Percentiles rank a stretch among this genome's conserved stretches.
Evolutionary conservation across 2,797 vertebrate genomes (phyloP).

Genomic region (Myripristis murdjan): DNA sequence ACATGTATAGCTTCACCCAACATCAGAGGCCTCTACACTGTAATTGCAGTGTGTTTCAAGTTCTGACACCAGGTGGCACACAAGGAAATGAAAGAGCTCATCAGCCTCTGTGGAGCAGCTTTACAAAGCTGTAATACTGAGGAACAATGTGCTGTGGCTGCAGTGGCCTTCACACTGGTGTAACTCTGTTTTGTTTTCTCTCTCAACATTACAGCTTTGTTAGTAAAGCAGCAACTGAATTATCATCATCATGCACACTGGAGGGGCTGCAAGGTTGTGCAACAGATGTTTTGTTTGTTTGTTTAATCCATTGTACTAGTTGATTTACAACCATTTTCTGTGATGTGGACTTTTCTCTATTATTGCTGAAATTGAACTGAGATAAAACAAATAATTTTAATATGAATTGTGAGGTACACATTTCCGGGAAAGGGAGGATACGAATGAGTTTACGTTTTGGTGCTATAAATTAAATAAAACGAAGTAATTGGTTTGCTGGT

Average conservation of each 20-base stretch:
- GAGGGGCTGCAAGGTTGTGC: too few relatives aligned
- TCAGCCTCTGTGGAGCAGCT: neutral
- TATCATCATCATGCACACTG: too few relatives aligned
- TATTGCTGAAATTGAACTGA: neutral
- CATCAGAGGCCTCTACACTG: neutral
- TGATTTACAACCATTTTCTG: too few relatives aligned
- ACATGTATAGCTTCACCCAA: neutral
- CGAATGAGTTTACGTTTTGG: too few relatives aligned
- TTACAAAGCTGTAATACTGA: neutral
- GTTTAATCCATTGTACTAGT: too few relatives aligned
- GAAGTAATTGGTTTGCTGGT: neutral
- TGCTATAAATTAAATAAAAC: neutral
- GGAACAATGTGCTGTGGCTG: neutral
- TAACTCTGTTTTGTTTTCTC: too few relatives aligned
- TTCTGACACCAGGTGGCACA: constrained; percentile 70
- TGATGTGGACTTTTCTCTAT: neutral
- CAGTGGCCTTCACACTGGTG: too few relatives aligned
- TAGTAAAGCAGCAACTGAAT: too few relatives aligned
- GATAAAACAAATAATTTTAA: neutral
- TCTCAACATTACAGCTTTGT: too few relatives aligned
- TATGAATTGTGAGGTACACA: neutral
- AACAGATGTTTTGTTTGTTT: too few relatives aligned
- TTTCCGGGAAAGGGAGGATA: too few relatives aligned
- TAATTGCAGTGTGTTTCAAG: neutral
- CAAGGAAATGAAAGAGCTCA: constrained; percentile 4